Conservation (phyloP, 2,888 invertebrate genomes). For the Rhamphomyia laevipes region DNA sequence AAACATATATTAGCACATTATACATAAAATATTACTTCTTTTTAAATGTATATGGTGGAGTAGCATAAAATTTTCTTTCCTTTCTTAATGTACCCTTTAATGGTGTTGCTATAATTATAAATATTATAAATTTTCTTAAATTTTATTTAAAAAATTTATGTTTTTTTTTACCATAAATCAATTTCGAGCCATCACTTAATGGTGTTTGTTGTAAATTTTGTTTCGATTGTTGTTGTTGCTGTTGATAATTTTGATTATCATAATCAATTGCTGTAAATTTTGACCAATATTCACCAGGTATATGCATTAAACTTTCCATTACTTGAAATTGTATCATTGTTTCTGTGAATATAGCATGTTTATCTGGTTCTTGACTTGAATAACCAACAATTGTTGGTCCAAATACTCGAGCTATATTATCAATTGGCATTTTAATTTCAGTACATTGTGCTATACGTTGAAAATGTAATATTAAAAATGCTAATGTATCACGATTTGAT, state of each 20-base stretch:
- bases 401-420: slow-evolving; percentile 82
- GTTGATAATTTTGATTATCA: slow-evolving; percentile 15
- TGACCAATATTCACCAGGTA: slow-evolving; percentile 65
- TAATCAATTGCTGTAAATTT: slow-evolving; percentile 23
- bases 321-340: slow-evolving; percentile 64
- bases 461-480: slow-evolving; percentile 82
- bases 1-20: no score
- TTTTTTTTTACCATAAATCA: slow-evolving; percentile 26
- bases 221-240: background rate
- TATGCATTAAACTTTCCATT: slow-evolving; percentile 54
- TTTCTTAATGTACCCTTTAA: slow-evolving; percentile 29
- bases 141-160: background rate
- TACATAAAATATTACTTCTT: slow-evolving; percentile 15
- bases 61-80: slow-evolving; percentile 32
- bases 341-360: slow-evolving; percentile 61
- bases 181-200: slow-evolving; percentile 17
- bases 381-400: slow-evolving; percentile 92
- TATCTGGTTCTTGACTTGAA: slow-evolving; percentile 59
- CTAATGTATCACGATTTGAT: slow-evolving; percentile 89
- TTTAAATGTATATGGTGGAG: slow-evolving; percentile 26
- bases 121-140: slow-evolving; percentile 1
- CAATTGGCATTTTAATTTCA: slow-evolving; percentile 83
- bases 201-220: background rate
- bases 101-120: slow-evolving; percentile 28
- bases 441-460: slow-evolving; percentile 75